Base-by-base conservation (phyloP, 1,140 invertebrate genomes). In the Mercenaria mercenaria region DNA sequence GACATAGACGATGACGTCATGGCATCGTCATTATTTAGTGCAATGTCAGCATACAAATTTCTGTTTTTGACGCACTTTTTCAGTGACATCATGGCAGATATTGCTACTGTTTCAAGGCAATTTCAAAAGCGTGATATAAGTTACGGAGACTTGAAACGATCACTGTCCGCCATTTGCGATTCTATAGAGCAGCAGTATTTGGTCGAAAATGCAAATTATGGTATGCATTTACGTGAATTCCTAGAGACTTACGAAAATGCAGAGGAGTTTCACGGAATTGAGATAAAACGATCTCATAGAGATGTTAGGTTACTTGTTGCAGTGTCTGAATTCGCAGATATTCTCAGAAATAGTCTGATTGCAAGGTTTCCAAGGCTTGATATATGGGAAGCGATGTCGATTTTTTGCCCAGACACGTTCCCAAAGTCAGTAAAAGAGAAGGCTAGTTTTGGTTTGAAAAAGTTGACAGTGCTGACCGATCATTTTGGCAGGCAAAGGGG, bases 151-250 rank as follows among this genome's bases (percentile, higher is more conserved):
- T 56, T 80, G 29, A 80, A 80, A 10, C 15, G 32, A 18, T 52
- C 76, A 4, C 76, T 80, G 43, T 26, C 76, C 43, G 47, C 76
- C 56, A 47, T 80, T 52, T 80, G 76, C 47, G 41, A 59, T 56
- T 52, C 43, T 52, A 80, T 80, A 80, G 76, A 80, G 32, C 76
- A 80, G 76, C 76, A 80, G 76, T 80, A 80, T 80, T 43, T 80
- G 52, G 50, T 80, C 32, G 29, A 80, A 80, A n/a, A 80, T 56
- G 76, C 76, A 11, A 52, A 23, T n/a, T 80, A 41, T 43, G 76
- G 43, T 47, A 80, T 47, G 34, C 29, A 43, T 23, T 26, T 80
- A 56, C 29, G 76, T 37, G 76, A 56, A 32, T 80, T 80, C 47
- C 32, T 52, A 18, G 32, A 34, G 29, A 59, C n/a, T 80, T 74